These are phyloP conservation scores for Phainopepla nitens DNA, from an alignment of 2,113 vertebrate genomes.

Conservation along the genomic window DNA sequence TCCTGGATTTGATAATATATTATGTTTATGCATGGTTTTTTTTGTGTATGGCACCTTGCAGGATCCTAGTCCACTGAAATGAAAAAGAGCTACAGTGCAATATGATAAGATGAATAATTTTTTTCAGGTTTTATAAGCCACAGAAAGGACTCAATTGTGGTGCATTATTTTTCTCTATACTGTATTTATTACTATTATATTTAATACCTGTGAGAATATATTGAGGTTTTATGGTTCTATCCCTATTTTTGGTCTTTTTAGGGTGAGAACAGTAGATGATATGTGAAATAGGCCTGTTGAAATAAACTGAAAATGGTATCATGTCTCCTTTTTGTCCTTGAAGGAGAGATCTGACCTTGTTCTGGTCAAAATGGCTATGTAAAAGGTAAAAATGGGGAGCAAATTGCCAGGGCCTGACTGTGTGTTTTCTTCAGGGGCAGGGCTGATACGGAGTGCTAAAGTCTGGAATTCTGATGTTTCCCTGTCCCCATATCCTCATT, in stretches of 20 bases:
- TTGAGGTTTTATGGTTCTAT: background rate
- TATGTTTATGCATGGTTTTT: background rate
- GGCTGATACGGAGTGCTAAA: background rate
- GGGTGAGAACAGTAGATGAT: background rate
- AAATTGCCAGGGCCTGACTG: background rate
- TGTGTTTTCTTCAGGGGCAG: background rate
- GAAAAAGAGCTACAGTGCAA: background rate
- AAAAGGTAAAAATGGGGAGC: background rate
- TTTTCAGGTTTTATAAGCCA: background rate
- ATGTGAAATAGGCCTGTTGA: background rate
- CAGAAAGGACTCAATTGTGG: background rate
- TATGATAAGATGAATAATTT: background rate
- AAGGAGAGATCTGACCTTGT: background rate
- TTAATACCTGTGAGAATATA: background rate
- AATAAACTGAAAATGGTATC: background rate
- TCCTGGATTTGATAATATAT: background rate
- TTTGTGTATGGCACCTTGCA: background rate
- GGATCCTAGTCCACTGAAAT: background rate
- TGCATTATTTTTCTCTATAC: background rate
- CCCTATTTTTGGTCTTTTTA: background rate
- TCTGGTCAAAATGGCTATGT: background rate
- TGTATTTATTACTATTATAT: background rate
- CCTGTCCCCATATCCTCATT: background rate
- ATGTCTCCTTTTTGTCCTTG: background rate
- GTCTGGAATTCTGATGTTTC: background rate